A percentile compares a stretch with the other conserved stretches of the same genome.
Evolutionary conservation across 1,140 invertebrate genomes (phyloP).

Genomic region (Drosophila trapezifrons): DNA sequence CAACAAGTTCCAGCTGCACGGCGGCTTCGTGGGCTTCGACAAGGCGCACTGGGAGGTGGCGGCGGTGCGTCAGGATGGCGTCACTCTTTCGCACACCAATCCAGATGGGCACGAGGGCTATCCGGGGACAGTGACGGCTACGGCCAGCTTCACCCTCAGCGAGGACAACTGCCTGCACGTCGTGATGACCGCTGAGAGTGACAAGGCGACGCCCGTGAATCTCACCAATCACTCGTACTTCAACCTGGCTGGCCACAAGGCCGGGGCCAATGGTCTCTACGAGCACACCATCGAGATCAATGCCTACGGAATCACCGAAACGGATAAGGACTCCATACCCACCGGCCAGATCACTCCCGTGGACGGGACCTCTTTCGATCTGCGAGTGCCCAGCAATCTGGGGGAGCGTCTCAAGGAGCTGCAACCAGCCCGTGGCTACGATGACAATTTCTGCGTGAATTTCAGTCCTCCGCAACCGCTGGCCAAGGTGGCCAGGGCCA

Average conservation of each 20-base stretch:
- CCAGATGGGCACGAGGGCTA: constrained; percentile 94
- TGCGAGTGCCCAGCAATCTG: constrained; percentile 86
- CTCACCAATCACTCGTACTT: constrained; percentile 97
- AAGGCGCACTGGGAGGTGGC: constrained; percentile 88
- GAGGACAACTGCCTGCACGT: constrained; percentile 90
- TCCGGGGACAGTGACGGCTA: constrained; percentile 90
- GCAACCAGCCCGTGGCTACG: constrained; percentile 87
- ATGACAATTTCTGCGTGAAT: constrained; percentile 91
- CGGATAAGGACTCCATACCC: constrained; percentile 90
- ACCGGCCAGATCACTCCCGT: constrained; percentile 90
- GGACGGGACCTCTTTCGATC: constrained; percentile 88
- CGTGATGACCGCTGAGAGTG: constrained; percentile 89
- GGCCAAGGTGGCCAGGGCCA: constrained; percentile 82
- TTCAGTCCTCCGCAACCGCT: constrained; percentile 45
- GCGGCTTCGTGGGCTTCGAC: constrained; percentile 94
- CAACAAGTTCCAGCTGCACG: constrained; percentile 91
- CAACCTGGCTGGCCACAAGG: constrained; percentile 93
- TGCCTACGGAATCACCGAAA: constrained; percentile 91
- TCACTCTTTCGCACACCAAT: constrained; percentile 88
- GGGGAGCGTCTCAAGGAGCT: constrained; percentile 84
- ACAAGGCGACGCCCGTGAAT: constrained; percentile 93
- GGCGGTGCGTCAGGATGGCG: constrained; percentile 73
- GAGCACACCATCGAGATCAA: constrained; percentile 91
- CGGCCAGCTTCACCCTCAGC: constrained; percentile 89
- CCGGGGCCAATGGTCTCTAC: constrained; percentile 86